phyloP scores from a whole-genome alignment of 2,797 vertebrate species.

The Harpagifer antarcticus region DNA sequence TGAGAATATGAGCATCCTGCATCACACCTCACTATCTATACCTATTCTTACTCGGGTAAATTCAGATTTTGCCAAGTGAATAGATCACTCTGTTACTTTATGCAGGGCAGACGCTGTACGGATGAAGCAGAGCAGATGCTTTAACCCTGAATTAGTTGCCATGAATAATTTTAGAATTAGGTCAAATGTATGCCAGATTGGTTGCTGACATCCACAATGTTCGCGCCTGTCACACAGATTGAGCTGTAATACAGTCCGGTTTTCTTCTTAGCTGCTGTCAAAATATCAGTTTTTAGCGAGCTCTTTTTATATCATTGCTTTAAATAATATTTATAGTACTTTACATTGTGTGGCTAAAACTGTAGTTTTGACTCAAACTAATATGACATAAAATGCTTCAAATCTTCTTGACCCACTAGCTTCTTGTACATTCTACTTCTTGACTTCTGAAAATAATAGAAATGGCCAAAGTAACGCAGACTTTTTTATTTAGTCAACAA shows the following conservation, averaged over 20 bases:
- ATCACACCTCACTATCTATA: not conserved
- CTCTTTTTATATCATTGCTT: not conserved
- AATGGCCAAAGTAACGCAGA: not conserved
- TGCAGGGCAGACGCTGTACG: not conserved
- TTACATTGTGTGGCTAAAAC: not conserved
- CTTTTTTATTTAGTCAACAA: not conserved
- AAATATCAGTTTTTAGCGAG: not conserved
- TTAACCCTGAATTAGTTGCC: not conserved
- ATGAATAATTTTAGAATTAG: not conserved
- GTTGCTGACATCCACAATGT: not conserved
- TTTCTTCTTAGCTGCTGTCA: not conserved
- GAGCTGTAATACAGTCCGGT: not conserved
- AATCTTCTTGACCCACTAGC: not conserved
- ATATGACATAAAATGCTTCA: too few relatives aligned
- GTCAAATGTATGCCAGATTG: not conserved
- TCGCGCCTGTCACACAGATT: not conserved
- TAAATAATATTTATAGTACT: not conserved
- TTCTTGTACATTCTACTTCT: not conserved
- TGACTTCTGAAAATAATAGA: not conserved
- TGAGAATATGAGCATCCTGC: slow-evolving; percentile 11
- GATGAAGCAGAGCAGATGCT: not conserved
- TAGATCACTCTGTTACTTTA: not conserved
- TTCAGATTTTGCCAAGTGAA: not conserved
- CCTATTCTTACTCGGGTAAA: not conserved
- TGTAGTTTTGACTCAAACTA: too few relatives aligned